A percentile compares a stretch with the other conserved stretches of the same genome.
Conservation (phyloP, 2,888 invertebrate species). For the Drosophila limbata region DNA sequence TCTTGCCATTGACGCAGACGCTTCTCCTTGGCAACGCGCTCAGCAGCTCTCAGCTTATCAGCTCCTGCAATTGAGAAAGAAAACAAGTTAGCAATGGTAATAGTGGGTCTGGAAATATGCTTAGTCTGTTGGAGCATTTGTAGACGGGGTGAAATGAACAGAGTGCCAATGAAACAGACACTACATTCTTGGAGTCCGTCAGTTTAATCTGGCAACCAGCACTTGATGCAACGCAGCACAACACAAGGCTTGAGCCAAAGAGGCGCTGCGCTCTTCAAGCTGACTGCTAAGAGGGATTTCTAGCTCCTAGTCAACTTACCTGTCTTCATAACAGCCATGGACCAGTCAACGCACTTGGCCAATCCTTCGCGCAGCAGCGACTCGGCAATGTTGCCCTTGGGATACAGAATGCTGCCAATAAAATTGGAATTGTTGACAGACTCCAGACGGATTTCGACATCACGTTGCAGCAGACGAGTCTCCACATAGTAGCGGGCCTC, state of each 20-base stretch:
- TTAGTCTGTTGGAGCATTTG: conserved; percentile 43
- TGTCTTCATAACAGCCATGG: conserved; percentile 92
- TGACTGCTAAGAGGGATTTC: conserved; percentile 40
- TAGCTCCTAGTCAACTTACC: conserved; percentile 83
- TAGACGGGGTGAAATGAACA: conserved; percentile 85
- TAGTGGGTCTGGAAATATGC: not conserved
- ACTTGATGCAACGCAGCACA: conserved; percentile 51
- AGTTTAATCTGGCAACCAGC: conserved; percentile 75
- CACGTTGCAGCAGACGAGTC: conserved; percentile 94
- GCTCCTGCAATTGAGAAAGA: conserved; percentile 87
- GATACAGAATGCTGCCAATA: conserved; percentile 97
- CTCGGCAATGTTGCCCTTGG: conserved; percentile 97
- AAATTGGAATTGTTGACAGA: conserved; percentile 97
- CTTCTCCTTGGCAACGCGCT: conserved; percentile 94
- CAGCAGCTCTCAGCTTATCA: conserved; percentile 93
- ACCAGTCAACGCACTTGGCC: conserved; percentile 97
- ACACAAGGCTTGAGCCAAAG: conserved; percentile 56
- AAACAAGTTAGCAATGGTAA: not conserved
- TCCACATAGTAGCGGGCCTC: conserved; percentile 98
- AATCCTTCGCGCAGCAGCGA: conserved; percentile 95
- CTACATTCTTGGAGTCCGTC: conserved; percentile 84
- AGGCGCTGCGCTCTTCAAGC: conserved; percentile 49
- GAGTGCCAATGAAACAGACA: conserved; percentile 51
- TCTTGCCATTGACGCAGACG: conserved; percentile 96
- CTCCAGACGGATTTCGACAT: conserved; percentile 95